Evolutionary conservation across 2,888 invertebrate genomes (phyloP).

Genomic region (Eledona agricola): DNA sequence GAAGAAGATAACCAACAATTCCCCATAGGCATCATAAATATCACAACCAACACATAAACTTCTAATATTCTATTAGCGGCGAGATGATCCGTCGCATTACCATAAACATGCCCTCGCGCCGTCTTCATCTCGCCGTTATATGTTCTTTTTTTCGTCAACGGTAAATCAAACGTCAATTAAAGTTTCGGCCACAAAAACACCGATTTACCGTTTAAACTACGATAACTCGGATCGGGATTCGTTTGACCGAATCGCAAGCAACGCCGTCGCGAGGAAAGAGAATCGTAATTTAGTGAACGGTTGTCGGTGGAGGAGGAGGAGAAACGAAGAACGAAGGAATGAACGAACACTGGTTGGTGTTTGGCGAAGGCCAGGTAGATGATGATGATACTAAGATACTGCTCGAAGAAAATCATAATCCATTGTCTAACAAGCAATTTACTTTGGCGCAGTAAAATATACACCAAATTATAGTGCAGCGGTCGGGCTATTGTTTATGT

Average conservation of each 20-base stretch:
- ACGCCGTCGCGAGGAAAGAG: constrained; percentile 6
- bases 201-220: constrained; percentile 17
- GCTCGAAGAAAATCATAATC: constrained; percentile 40
- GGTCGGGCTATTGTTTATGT: constrained; percentile 50
- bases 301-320: constrained; percentile 5
- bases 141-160: constrained; percentile 7
- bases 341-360: constrained; percentile 28
- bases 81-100: constrained; percentile 27
- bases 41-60: constrained; percentile 44
- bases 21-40: constrained; percentile 51
- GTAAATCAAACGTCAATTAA: constrained; percentile 9
- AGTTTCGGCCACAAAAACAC: constrained; percentile 1
- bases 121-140: constrained; percentile 1
- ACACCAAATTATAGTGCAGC: constrained; percentile 51
- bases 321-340: constrained; percentile 12
- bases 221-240: constrained; percentile 11
- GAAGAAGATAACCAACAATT: constrained; percentile 33
- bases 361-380: constrained; percentile 34
- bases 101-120: constrained; percentile 32
- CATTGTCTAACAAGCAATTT: constrained; percentile 52
- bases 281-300: constrained; percentile 29
- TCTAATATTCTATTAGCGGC: constrained; percentile 36
- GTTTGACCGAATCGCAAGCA: constrained; percentile 13
- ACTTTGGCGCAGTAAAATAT: constrained; percentile 47
- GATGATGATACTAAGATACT: constrained; percentile 35